phyloP scores from a whole-genome alignment of 2,797 vertebrate genomes.

The Morelia viridis region DNA sequence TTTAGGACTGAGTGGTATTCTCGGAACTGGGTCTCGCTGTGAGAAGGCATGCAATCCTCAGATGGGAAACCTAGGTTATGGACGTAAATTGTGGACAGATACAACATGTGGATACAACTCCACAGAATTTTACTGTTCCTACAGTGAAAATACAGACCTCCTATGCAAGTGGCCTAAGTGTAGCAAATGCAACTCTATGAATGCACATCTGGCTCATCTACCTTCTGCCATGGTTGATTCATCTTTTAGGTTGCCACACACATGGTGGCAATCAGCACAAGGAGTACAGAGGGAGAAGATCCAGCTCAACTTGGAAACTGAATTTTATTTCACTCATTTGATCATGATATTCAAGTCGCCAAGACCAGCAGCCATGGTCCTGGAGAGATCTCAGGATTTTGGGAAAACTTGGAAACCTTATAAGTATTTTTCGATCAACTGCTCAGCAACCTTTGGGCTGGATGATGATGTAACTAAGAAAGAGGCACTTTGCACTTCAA shows the following conservation, averaged over 20 bases:
- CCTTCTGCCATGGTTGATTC: constrained; percentile 92
- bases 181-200: constrained; percentile 81
- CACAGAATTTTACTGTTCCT: constrained; percentile 84
- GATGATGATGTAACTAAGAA: constrained; percentile 79
- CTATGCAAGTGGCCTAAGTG: constrained; percentile 77
- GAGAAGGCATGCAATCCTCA: constrained; percentile 93
- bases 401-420: constrained; percentile 88
- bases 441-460: constrained; percentile 81
- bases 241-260: constrained; percentile 88
- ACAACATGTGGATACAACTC: constrained; percentile 83
- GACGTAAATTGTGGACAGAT: constrained; percentile 83
- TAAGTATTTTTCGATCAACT: constrained; percentile 89
- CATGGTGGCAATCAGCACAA: constrained; percentile 95
- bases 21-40: constrained; percentile 77
- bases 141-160: constrained; percentile 70
- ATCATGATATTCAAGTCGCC: constrained; percentile 93
- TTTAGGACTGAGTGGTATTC: constrained; percentile 72
- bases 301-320: constrained; percentile 88
- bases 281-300: constrained; percentile 80
- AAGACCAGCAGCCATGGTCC: constrained; percentile 89
- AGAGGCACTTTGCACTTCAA: constrained; percentile 86
- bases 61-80: constrained; percentile 92
- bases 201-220: constrained; percentile 81
- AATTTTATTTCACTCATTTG: constrained; percentile 96
- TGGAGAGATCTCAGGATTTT: constrained; percentile 94